phyloP scores from a whole-genome alignment of 1,140 invertebrate species.

The Orussus abietinus region DNA sequence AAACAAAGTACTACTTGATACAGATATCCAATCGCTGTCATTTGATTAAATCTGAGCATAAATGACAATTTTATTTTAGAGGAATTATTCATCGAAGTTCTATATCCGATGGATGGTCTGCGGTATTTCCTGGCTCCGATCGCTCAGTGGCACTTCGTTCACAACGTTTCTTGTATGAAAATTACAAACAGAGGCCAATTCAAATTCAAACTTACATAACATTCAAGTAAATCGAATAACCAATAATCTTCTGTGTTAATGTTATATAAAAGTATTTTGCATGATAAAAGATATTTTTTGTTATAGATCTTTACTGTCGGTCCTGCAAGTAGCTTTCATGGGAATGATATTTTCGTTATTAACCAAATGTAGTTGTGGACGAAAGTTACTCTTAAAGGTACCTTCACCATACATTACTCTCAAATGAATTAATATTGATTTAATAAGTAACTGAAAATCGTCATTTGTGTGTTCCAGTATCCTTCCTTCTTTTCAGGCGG shows the following conservation, averaged over 20 bases:
- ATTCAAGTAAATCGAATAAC: constrained; percentile 37
- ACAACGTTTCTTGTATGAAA: constrained; percentile 69
- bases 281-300: constrained; percentile 10
- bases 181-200: constrained; percentile 66
- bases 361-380: constrained; percentile 61
- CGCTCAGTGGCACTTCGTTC: constrained; percentile 72
- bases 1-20: constrained; percentile 55
- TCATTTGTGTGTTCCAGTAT: constrained; percentile 52
- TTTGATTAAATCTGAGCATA: no score
- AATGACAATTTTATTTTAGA: constrained; percentile 47
- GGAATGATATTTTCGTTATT: constrained; percentile 64
- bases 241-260: constrained; percentile 5
- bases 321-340: constrained; percentile 55
- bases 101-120: constrained; percentile 64
- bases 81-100: constrained; percentile 60
- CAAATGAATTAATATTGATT: constrained; percentile 5
- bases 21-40: no score
- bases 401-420: constrained; percentile 21
- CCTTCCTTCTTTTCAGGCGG: constrained; percentile 74
- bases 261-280: constrained; percentile 11
- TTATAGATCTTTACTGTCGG: constrained; percentile 43
- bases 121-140: constrained; percentile 79
- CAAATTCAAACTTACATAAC: constrained; percentile 65
- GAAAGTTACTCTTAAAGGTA: constrained; percentile 64
- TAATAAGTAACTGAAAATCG: constrained; percentile 1